phyloP scores from a whole-genome alignment of 1,140 invertebrate species.

The Wasmannia auropunctata region DNA sequence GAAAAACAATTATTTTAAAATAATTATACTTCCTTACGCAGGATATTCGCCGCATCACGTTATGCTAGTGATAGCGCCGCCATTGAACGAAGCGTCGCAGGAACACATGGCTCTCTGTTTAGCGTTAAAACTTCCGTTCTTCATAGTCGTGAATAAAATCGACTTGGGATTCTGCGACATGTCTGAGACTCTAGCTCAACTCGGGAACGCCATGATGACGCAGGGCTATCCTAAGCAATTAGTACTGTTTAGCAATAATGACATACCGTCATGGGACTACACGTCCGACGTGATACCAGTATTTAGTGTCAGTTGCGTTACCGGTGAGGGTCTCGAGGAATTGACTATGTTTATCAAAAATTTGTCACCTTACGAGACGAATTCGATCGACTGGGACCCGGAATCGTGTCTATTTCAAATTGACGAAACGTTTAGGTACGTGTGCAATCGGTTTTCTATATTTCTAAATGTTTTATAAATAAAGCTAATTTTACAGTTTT shows the following conservation, averaged over 20 bases:
- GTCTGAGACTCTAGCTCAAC: constrained; percentile 86
- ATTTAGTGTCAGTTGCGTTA: constrained; percentile 98
- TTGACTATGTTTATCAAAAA: constrained; percentile 90
- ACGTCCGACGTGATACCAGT: constrained; percentile 92
- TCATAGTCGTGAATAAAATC: constrained; percentile 95
- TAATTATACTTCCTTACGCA: constrained; percentile 40
- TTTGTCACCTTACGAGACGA: constrained; percentile 77
- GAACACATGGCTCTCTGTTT: constrained; percentile 94
- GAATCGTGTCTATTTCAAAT: constrained; percentile 95
- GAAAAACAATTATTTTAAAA: not conserved
- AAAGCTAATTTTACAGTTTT: not conserved
- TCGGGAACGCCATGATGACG: constrained; percentile 88
- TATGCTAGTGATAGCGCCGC: constrained; percentile 93
- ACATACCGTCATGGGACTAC: constrained; percentile 88
- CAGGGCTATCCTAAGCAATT: constrained; percentile 90
- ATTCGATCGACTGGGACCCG: constrained; percentile 77
- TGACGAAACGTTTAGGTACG: constrained; percentile 93
- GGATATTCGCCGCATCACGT: constrained; percentile 98
- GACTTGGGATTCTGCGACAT: constrained; percentile 88
- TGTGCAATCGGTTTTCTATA: not conserved
- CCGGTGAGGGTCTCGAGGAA: constrained; percentile 92
- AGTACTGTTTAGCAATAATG: constrained; percentile 89
- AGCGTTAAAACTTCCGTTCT: constrained; percentile 95
- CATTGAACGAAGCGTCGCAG: constrained; percentile 84
- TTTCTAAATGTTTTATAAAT: not conserved